Evolutionary conservation across 1,140 invertebrate genomes (phyloP), one percentile per base, ranked within the genome.

Genomic region (Dinothrombium tinctorium): DNA sequence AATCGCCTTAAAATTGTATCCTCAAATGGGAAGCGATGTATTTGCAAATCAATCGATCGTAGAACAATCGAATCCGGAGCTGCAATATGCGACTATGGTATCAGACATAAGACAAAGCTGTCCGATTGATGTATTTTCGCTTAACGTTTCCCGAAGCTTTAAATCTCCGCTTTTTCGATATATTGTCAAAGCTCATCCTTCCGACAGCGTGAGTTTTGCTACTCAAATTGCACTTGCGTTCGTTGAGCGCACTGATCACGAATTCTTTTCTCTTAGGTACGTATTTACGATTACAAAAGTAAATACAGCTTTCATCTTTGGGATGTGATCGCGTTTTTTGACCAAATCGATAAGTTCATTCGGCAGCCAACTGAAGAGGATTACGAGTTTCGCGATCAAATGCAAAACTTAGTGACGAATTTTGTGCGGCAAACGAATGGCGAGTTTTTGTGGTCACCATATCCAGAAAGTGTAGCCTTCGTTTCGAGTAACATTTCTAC

Each of bases 311-410:
- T 50, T 20, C 49, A 50, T 29, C 33, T 50, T 6, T 46, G 41
- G 44, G 49, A 50, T 29, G n/a, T 43, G 8, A 48, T 50, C 15
- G 41, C 47, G 22, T 50, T 48, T 28, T 48, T 50, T 28, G 45
- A 42, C 9, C n/a, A 36, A 26, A 43, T 43, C 8, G 41, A 46
- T 4, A 9, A 24, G 2, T 50, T 46, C 29, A 32, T 50, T 20
- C 2, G 33, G 3, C 33, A 46, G 11, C 35, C 40, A 23, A 42
- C 33, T 17, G 14, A 31, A 25, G 46, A 46, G 24, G 49, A 50
- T 33, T 19, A 17, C 12, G 37, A 12, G 7, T 48, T 48, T 14
- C 24, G 31, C 8, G 42, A 50, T 12, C 25, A 28, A 25, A 42
- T 48, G 11, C 44, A 47, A 40, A 37, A 42, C 9, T 35, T 44